Conservation (phyloP, 2,113 vertebrate genomes). For the Chelonoidis abingdonii region DNA sequence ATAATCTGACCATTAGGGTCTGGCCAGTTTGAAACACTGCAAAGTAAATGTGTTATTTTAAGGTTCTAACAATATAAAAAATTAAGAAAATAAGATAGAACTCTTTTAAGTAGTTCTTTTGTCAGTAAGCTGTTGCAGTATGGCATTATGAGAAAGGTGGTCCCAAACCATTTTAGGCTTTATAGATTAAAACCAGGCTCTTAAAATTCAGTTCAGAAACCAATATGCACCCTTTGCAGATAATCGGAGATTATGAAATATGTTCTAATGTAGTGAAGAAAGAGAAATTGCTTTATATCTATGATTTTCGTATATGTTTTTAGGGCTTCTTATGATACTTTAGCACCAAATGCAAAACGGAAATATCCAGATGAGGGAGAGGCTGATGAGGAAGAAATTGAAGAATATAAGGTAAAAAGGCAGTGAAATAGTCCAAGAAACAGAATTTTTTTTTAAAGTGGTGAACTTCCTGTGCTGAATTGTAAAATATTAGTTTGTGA, state of each 20-base stretch:
- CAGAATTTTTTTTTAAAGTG: background rate
- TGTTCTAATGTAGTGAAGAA: background rate
- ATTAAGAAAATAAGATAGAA: fast-evolving
- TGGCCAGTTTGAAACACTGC: background rate
- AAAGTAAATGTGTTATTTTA: background rate
- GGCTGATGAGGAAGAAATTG: constrained; percentile 91
- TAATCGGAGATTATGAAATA: background rate
- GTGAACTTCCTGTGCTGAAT: background rate
- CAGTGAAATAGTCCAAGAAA: background rate
- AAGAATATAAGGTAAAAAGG: constrained; percentile 90
- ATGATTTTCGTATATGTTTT: constrained; percentile 3
- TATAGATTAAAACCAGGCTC: background rate
- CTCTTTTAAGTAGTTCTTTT: background rate
- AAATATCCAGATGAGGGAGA: constrained; percentile 91
- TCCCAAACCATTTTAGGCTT: background rate
- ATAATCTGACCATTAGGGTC: background rate
- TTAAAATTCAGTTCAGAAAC: background rate
- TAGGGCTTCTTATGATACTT: constrained; percentile 92
- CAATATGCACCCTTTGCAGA: background rate
- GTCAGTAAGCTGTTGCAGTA: background rate
- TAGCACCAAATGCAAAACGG: constrained; percentile 84
- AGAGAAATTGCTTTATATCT: background rate
- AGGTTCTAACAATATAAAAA: background rate
- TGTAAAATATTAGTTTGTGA: background rate
- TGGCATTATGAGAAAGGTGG: background rate